A percentile compares a stretch with the other conserved stretches of the same genome.
Conservation (phyloP, 2,797 vertebrate genomes). For the Octomys mimax region DNA sequence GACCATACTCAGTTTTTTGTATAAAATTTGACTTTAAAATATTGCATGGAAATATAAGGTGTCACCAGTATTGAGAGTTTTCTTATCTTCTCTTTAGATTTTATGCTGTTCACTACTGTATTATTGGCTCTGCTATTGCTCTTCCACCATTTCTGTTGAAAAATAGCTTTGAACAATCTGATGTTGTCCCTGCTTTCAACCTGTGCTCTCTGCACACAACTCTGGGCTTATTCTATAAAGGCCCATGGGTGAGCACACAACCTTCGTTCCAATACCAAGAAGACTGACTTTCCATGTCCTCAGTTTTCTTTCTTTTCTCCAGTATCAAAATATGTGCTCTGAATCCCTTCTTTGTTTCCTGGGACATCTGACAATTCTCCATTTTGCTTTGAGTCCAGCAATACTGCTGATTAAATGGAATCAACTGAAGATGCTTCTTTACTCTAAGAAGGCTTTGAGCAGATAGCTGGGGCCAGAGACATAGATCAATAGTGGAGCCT, state of each 20-base stretch:
- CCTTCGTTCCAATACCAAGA: too few relatives aligned
- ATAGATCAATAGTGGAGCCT: neutral
- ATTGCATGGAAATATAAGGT: neutral
- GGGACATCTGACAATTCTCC: neutral
- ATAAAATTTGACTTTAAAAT: neutral
- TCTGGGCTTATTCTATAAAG: neutral
- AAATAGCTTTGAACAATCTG: neutral
- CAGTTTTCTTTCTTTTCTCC: neutral
- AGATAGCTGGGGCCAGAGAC: neutral
- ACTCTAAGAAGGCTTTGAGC: neutral
- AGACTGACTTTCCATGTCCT: neutral
- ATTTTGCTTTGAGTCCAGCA: neutral
- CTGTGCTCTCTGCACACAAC: neutral
- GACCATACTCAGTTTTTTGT: neutral
- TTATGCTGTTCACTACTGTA: neutral
- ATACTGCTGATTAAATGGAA: conserved; percentile 6
- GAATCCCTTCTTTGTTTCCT: neutral
- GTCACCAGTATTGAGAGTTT: neutral
- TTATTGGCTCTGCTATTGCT: neutral
- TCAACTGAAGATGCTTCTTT: neutral
- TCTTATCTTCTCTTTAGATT: conserved; percentile 2
- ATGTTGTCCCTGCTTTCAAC: neutral
- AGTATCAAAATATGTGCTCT: neutral
- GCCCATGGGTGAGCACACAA: neutral
- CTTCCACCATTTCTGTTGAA: neutral